Percentiles rank a stretch among this genome's conserved stretches.
These are phyloP conservation scores for Dryoscopus gambensis DNA, from an alignment of 2,113 vertebrate species.

Conservation along the genomic window DNA sequence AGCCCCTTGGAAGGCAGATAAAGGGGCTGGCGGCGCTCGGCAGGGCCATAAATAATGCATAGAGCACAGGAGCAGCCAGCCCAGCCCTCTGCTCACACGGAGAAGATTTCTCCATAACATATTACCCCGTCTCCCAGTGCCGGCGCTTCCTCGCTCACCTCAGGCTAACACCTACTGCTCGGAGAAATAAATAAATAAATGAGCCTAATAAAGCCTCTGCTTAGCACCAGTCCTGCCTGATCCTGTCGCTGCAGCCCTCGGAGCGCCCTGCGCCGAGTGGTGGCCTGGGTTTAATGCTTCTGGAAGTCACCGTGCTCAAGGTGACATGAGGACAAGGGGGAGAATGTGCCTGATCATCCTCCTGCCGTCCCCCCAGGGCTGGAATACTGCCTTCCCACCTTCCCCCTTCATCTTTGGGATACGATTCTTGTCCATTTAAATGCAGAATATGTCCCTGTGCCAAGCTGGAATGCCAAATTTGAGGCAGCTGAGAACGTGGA, in stretches of 20 bases:
- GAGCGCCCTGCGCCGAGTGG: neutral
- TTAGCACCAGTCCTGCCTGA: neutral
- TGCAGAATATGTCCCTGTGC: neutral
- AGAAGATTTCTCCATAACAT: neutral
- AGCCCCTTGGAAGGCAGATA: conserved; percentile 52
- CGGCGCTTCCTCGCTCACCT: neutral
- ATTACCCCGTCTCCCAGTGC: neutral
- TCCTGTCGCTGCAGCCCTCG: neutral
- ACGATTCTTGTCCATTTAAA: neutral
- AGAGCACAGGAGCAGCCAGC: conserved; percentile 20
- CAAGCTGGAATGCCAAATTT: accelerated
- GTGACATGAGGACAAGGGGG: neutral
- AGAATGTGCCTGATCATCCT: neutral
- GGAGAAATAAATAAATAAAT: neutral
- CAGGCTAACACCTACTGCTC: neutral
- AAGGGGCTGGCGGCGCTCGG: neutral
- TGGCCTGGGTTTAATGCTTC: neutral
- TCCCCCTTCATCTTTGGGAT: neutral
- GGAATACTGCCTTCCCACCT: accelerated
- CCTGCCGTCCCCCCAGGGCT: neutral
- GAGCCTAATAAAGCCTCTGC: neutral
- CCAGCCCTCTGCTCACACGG: conserved; percentile 29
- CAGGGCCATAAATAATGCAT: conserved; percentile 61
- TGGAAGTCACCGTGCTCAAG: neutral
- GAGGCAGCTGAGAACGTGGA: neutral